Evolutionary conservation across 2,113 vertebrate genomes (phyloP).

Genomic region (Rhipidura dahli): DNA sequence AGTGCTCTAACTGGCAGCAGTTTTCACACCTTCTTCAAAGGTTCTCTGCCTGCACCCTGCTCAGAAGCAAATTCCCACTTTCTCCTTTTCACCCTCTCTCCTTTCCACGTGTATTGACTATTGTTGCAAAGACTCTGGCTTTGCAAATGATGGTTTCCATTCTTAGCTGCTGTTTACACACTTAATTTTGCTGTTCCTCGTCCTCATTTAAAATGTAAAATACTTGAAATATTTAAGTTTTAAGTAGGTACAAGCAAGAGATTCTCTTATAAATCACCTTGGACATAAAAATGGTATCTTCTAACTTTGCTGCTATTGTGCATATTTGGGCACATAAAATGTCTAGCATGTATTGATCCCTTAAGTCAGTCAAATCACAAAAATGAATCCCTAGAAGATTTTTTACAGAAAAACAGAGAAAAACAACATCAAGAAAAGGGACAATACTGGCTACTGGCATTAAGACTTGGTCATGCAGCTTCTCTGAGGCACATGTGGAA

Average conservation of each 20-base stretch:
- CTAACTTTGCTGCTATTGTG: not conserved
- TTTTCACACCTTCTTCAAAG: not conserved
- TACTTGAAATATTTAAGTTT: not conserved
- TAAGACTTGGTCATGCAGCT: not conserved
- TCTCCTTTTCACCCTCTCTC: not conserved
- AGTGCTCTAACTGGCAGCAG: not conserved
- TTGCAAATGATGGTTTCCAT: not conserved
- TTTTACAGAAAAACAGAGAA: not conserved
- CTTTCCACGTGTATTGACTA: not conserved
- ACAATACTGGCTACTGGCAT: not conserved
- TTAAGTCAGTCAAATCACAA: not conserved
- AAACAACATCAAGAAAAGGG: not conserved
- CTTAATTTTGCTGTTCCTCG: not conserved
- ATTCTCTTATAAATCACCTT: not conserved
- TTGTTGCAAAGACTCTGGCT: not conserved
- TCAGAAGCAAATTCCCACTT: not conserved
- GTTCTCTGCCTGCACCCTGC: not conserved
- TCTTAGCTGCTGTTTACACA: not conserved
- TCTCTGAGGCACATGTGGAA: not conserved
- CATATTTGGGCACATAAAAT: not conserved
- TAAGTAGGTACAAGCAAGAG: not conserved
- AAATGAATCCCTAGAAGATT: not conserved
- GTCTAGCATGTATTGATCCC: not conserved
- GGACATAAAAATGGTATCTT: not conserved
- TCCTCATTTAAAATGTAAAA: not conserved